Conservation (phyloP, 2,888 invertebrate genomes). For the Meandrusa payeni region DNA sequence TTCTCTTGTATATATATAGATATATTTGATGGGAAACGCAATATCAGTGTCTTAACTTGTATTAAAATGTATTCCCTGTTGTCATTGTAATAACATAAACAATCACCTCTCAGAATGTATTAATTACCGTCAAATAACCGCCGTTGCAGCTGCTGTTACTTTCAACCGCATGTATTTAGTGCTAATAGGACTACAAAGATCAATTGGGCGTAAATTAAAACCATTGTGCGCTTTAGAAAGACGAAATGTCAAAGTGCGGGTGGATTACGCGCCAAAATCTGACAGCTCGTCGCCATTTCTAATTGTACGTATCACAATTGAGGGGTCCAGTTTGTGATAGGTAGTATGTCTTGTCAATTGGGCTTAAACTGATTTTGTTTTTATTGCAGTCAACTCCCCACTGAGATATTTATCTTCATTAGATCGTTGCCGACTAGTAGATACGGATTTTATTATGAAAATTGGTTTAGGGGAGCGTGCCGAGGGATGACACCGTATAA, state of each 20-base stretch:
- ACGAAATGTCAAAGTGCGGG: slow-evolving; percentile 52
- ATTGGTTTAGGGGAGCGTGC: slow-evolving; percentile 58
- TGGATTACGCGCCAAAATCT: slow-evolving; percentile 55
- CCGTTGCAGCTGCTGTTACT: slow-evolving; percentile 19
- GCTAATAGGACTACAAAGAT: slow-evolving; percentile 14
- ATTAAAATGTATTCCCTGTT: no score
- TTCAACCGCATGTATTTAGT: slow-evolving; percentile 17
- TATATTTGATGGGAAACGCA: no score
- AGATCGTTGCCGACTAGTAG: slow-evolving; percentile 59
- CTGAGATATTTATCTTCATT: slow-evolving; percentile 76
- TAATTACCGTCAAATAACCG: slow-evolving; percentile 15
- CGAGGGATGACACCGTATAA: slow-evolving; percentile 62
- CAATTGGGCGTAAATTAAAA: slow-evolving; percentile 27
- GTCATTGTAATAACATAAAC: no score
- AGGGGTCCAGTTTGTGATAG: slow-evolving; percentile 49
- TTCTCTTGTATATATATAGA: no score
- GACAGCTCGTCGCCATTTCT: slow-evolving; percentile 53
- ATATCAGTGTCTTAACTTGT: no score
- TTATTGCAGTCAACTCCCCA: slow-evolving; percentile 66
- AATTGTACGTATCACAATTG: slow-evolving; percentile 39
- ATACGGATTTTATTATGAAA: slow-evolving; percentile 71
- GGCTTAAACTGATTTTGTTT: slow-evolving; percentile 73
- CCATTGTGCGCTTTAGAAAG: slow-evolving; percentile 44
- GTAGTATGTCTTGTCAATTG: slow-evolving; percentile 71
- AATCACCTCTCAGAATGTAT: no score